Evolutionary conservation across 2,113 vertebrate species (phyloP), one percentile per base, ranked within the genome.

Genomic region (Scophthalmus maximus): DNA sequence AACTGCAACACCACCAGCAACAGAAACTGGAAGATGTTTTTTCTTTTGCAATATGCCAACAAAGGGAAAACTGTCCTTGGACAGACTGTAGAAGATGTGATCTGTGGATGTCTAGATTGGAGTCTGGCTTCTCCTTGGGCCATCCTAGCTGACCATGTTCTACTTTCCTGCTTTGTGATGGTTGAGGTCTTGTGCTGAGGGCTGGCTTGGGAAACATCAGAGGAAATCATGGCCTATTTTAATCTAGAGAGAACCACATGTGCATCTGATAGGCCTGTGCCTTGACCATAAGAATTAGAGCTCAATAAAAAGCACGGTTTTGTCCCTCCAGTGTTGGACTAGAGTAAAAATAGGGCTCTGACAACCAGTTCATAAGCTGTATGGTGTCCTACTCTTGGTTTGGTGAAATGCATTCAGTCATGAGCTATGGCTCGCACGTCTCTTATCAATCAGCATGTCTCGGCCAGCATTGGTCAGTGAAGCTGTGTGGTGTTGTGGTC

Each of bases 141-240:
- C 23, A 29, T 59, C 44, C 51, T 1, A 0, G 44, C 56, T 42
- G 23, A 17, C 23, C 8, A 7, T 61, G 46, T 17, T 72, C 68
- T 23, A 55, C 40, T 72, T 73, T 65, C 14, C 20, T 29, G 17
- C 7, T 64, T 52, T 42, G 30, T 18, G 1, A 34, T 63, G 20
- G 52, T 34, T 71, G 25, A 34, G 22, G 38, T 53, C 22, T 23
- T 25, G 56, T 46, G 34, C 46, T 10, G 23, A 40, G 18, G 46
- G 34, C 42, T 9, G n/a, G 10, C 26, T 23, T 27, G 57, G 65
- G 65, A 50, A 69, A 34, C n/a, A 73, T 81, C 29, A 49, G 42
- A 73, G 51, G 26, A 65, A 34, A 47, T 15, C 8, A 40, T 44
- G 63, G 15, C 18, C 60, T 9, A 29, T 44, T 73, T 72, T 10